These are phyloP conservation scores for Leptoteleia sp. DNA, from an alignment of 1,140 invertebrate species.

Conservation along the genomic window DNA sequence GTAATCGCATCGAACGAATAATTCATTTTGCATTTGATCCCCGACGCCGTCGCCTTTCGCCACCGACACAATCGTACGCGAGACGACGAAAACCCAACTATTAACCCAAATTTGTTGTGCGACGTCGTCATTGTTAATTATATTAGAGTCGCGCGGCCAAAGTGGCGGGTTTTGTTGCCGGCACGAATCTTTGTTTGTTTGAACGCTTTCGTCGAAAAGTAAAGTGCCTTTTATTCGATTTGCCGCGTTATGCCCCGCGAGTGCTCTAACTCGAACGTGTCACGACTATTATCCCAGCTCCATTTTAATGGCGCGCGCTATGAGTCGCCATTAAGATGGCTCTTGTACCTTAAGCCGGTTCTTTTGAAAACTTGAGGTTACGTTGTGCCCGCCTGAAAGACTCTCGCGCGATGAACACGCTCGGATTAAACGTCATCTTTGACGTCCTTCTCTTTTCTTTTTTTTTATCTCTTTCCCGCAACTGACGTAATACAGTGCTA, in stretches of 20 bases:
- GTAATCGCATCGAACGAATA: slow-evolving; percentile 32
- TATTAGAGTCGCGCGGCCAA: slow-evolving; percentile 31
- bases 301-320: slow-evolving; percentile 37
- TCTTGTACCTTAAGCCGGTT: slow-evolving; percentile 47
- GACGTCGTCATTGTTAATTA: slow-evolving; percentile 46
- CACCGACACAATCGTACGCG: slow-evolving; percentile 6
- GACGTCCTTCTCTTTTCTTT: no score
- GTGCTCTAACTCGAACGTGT: slow-evolving; percentile 53
- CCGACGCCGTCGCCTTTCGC: slow-evolving; percentile 3
- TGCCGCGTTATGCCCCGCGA: slow-evolving; percentile 27
- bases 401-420: slow-evolving; percentile 28
- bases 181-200: slow-evolving; percentile 25
- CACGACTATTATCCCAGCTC: slow-evolving; percentile 49
- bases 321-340: slow-evolving; percentile 52
- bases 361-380: slow-evolving; percentile 49
- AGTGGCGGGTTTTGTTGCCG: slow-evolving; percentile 2
- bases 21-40: slow-evolving; percentile 29
- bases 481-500: neutral
- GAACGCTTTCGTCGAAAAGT: slow-evolving; percentile 44
- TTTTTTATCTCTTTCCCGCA: no score
- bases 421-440: slow-evolving; percentile 17
- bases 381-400: slow-evolving; percentile 25
- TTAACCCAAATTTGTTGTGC: slow-evolving; percentile 42
- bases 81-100: slow-evolving; percentile 36
- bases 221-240: slow-evolving; percentile 41